Evolutionary conservation across 2,888 invertebrate genomes (phyloP), one percentile per base, ranked within the genome.

Genomic region (Blastobasis adustella): DNA sequence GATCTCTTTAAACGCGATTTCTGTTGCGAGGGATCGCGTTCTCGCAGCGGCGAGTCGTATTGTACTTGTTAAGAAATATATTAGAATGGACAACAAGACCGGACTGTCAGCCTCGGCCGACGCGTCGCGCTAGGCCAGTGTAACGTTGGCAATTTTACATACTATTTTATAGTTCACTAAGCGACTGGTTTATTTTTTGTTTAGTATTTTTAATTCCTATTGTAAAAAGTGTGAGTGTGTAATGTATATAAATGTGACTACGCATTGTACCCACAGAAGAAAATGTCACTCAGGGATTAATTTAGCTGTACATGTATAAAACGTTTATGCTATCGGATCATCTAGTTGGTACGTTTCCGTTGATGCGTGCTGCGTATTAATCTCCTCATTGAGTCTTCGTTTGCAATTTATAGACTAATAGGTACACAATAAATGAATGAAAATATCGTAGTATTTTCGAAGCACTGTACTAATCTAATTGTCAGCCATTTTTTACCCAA

Each of bases 161-260:
- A 77, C 71, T 84, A 85, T 78, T 75, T 80, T 81, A 73, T 84
- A 85, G 83, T 76, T 84, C 78, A 82, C 75, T 86, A 84, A 87
- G 87, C 79, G 87, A 87, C 87, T 87, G 87, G 84, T 79, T 85
- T 85, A 79, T 67, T 80, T 73, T 82, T 79, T 83, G 76, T 83
- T 84, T 75, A 83, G 79, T 74, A 75, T 65, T 63, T 70, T 75
- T 80, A 81, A 83, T 82, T 87, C 79, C 81, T 85, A 84, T 77
- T 85, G 82, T 86, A 85, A 82, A 86, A 82, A 76, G 84, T 82
- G 83, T 85, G 86, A 76, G 77, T 84, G 85, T 84, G 84, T 82
- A 78, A 73, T 84, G 84, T 86, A 82, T 82, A 85, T 84, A 84
- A 67, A 61, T 67, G 66, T 68, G 73, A 75, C 70, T 76, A 73